A percentile compares a stretch with the other conserved stretches of the same genome.
phyloP scores from a whole-genome alignment of 2,888 invertebrate genomes.

The Tachina grossa region DNA sequence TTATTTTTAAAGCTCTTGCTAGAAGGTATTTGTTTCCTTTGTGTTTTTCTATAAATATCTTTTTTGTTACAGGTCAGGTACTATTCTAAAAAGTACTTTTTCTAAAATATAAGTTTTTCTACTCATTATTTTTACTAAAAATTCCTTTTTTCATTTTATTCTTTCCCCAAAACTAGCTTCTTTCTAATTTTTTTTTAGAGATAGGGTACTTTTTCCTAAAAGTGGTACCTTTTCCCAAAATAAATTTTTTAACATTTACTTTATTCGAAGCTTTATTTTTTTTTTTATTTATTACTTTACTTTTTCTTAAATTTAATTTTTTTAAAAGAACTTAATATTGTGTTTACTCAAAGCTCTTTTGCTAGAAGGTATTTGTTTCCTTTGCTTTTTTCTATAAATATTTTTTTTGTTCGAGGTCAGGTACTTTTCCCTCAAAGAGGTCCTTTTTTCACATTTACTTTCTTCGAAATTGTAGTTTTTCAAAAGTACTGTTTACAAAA shows the following conservation, averaged over 20 bases:
- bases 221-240: not conserved
- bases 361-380: not conserved
- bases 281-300: not conserved
- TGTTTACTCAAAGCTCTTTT: not conserved
- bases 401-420: not conserved
- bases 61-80: not conserved
- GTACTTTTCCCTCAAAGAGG: not conserved
- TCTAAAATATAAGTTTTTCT: too few species aligned
- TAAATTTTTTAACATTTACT: not conserved
- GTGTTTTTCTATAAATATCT: not conserved
- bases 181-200: not conserved
- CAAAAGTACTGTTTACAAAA: too few species aligned
- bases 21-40: too few species aligned
- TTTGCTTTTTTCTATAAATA: not conserved
- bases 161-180: not conserved
- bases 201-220: not conserved
- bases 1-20: not conserved
- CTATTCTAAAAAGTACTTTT: too few species aligned
- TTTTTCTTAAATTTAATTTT: not conserved
- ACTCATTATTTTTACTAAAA: too few species aligned
- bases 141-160: not conserved
- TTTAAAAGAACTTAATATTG: not conserved
- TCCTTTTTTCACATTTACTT: not conserved
- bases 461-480: not conserved
- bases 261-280: not conserved